phyloP scores from a whole-genome alignment of 2,797 vertebrate species.

The Pitangus sulphuratus region DNA sequence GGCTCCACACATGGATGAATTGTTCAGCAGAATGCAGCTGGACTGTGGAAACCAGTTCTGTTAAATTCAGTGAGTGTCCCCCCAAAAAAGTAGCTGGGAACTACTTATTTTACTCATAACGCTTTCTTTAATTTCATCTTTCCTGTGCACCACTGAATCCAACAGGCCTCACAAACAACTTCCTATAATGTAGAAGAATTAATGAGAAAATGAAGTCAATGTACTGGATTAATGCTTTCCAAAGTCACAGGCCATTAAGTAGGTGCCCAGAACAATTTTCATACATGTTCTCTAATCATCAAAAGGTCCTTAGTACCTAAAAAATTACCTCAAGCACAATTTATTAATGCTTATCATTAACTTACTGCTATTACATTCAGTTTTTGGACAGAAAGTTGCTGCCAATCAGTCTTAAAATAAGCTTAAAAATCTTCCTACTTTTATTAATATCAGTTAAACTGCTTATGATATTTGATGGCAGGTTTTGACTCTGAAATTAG shows the following conservation, averaged over 20 bases:
- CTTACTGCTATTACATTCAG: background rate
- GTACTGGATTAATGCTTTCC: conserved; percentile 45
- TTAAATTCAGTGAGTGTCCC: conserved; percentile 2
- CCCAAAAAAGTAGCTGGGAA: background rate
- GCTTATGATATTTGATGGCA: conserved; percentile 12
- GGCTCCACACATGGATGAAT: conserved; percentile 8
- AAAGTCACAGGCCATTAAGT: conserved; percentile 35
- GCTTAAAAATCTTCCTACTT: conserved; percentile 14
- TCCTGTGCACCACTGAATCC: background rate
- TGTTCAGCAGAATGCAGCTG: conserved; percentile 27
- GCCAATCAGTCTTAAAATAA: conserved; percentile 51
- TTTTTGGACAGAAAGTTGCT: conserved; percentile 21
- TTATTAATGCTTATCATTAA: conserved; percentile 53
- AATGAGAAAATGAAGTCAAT: conserved; percentile 31
- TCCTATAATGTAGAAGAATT: background rate
- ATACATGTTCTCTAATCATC: conserved; percentile 19
- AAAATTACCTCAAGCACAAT: background rate
- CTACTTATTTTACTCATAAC: background rate
- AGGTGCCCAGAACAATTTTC: conserved; percentile 41
- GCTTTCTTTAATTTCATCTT: conserved; percentile 14
- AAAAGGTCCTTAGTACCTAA: conserved; percentile 37
- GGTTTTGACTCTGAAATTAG: conserved; percentile 11
- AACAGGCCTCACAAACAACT: background rate
- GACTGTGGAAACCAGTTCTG: background rate
- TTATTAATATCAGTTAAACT: conserved; percentile 25